Percentiles rank a stretch among this genome's conserved stretches.
phyloP scores from a whole-genome alignment of 2,113 vertebrate species.

The Eptatretus burgeri region DNA sequence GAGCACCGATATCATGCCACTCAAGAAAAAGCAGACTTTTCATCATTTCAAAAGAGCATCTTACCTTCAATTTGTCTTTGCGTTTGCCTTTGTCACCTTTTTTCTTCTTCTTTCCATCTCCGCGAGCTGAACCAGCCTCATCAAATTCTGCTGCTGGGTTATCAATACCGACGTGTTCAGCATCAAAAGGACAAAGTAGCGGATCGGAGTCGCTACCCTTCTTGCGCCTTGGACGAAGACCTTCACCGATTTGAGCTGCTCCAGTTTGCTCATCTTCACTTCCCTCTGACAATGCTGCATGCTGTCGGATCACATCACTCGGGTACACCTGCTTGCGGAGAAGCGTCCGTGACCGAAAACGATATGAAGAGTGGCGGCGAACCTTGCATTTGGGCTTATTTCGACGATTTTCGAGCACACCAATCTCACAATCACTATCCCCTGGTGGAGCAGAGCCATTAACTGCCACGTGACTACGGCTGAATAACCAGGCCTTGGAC shows the following conservation, averaged over 20 bases:
- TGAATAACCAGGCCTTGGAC: too few relatives aligned
- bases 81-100: constrained; percentile 3
- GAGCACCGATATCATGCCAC: too few relatives aligned
- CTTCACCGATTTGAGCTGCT: neutral
- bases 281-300: neutral
- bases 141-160: constrained; percentile 2
- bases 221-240: too few relatives aligned
- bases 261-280: constrained; percentile 1
- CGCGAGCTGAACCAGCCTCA: neutral
- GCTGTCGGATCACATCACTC: constrained; percentile 1
- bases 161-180: neutral
- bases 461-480: too few relatives aligned
- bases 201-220: constrained; percentile 3
- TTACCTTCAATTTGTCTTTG: constrained; percentile 1
- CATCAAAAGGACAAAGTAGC: neutral
- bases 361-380: neutral
- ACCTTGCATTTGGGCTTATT: too few relatives aligned
- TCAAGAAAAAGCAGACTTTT: too few relatives aligned
- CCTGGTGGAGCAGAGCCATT: too few relatives aligned
- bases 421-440: too few relatives aligned
- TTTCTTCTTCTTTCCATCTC: neutral
- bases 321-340: constrained; percentile 6
- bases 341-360: neutral
- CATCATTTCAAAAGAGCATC: neutral
- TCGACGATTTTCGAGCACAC: too few relatives aligned